phyloP scores from a whole-genome alignment of 2,888 invertebrate genomes.

The Neoaliturus tenellus region DNA sequence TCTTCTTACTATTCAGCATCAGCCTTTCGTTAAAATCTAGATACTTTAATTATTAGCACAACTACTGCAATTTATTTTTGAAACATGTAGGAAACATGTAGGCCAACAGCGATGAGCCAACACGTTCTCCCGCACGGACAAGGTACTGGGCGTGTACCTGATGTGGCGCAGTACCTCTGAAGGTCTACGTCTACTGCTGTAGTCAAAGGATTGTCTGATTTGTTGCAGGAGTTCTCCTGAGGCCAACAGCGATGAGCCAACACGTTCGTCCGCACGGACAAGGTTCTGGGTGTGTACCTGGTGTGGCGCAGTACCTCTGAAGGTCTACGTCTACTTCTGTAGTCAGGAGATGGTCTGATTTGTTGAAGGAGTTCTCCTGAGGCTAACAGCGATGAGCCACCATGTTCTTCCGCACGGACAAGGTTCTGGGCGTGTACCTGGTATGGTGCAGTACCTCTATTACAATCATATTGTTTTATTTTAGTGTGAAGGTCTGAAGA shows the following conservation, averaged over 20 bases:
- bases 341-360: too few species aligned
- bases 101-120: conserved; percentile 90
- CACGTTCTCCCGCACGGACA: conserved; percentile 85
- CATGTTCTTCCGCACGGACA: conserved; percentile 85
- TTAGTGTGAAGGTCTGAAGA: too few species aligned
- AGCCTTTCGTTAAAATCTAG: too few species aligned
- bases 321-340: conserved; percentile 87
- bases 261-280: conserved; percentile 85
- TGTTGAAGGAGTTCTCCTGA: conserved; percentile 84
- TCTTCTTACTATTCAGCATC: too few species aligned
- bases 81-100: too few species aligned
- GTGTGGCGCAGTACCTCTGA: conserved; percentile 87
- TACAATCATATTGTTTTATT: too few species aligned
- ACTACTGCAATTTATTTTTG: too few species aligned
- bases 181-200: conserved; percentile 69
- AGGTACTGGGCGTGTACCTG: conserved; percentile 85
- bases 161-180: conserved; percentile 86
- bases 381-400: conserved; percentile 90
- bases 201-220: too few species aligned
- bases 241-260: conserved; percentile 90
- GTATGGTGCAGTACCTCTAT: conserved; percentile 87
- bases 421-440: conserved; percentile 85
- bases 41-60: too few species aligned
- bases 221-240: conserved; percentile 84
- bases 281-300: conserved; percentile 85